Base-by-base conservation (phyloP, 2,888 invertebrate genomes). In the Drosophila nr. perissopoda region DNA sequence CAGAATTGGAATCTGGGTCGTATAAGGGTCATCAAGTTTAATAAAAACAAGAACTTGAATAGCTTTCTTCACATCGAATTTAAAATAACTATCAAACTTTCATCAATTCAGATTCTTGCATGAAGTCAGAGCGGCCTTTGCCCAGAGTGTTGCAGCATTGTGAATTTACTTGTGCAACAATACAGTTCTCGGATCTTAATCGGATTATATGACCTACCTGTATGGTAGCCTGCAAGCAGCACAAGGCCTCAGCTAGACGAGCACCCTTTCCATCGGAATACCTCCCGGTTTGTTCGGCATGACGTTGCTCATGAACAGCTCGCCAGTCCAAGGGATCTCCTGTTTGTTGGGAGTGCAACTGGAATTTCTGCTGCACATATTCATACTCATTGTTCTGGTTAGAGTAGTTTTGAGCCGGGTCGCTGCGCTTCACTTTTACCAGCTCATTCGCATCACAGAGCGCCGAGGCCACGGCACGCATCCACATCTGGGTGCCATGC, bases 401-500 rank as follows among this genome's bases (percentile, higher is more conserved):
- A 52, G 16, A n/a, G 11, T 29, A 1, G 18, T 29, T 56, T 16
- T 45, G 1, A 25, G 25, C 27, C 36, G 27, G 7, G 13, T n/a
- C 18, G 2, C 6, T 31, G 5, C 40, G 38, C 8, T 62, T 53
- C 10, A 66, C 34, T 49, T 77, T 70, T 0, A 69, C 59, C 54
- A 84, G 69, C 21, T 83, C 93, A 25, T 80, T 70, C 91, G 93
- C 91, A 36, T 90, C 83, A 4, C 95, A 94, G 82, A 95, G 95
- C 27, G 94, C 91, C 90, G 96, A 95, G 58, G 96, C 92, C 18
- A 95, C 92, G 21, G 95, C 96, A 88, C 97, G 94, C 40, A 94
- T 93, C 69, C 95, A 92, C 84, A 95, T 94, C 90, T 95, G 94
- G 29, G 81, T 72, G 4, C 93, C 92, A 76, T 93, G 93, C 8